Evolutionary conservation across 1,140 invertebrate species (phyloP).

Genomic region (Trachelipus rathkii): DNA sequence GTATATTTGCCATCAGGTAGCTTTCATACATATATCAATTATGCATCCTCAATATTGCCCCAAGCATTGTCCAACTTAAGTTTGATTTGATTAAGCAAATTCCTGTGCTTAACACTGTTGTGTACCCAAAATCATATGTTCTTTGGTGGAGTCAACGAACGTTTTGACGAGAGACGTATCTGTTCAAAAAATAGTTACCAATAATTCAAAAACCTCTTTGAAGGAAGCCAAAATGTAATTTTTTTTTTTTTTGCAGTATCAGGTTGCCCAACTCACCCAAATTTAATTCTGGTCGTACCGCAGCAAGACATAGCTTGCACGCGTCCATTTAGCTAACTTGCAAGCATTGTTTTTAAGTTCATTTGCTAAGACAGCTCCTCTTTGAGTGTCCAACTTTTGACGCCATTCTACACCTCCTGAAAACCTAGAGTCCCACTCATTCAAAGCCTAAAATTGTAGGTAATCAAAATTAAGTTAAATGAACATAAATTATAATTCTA

Average conservation of each 20-base stretch:
- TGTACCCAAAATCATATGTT: slow-evolving; percentile 92
- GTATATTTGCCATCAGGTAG: slow-evolving; percentile 94
- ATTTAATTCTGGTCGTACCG: slow-evolving; percentile 96
- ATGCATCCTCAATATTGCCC: slow-evolving; percentile 98
- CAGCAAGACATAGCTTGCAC: slow-evolving; percentile 90
- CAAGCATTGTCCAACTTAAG: slow-evolving; percentile 99
- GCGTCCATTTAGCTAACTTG: slow-evolving; percentile 99
- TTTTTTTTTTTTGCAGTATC: too few species aligned
- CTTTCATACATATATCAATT: slow-evolving; percentile 95
- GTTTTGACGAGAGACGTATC: slow-evolving; percentile 90
- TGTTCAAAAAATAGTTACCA: slow-evolving; percentile 46
- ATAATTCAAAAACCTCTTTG: too few species aligned
- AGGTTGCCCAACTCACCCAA: slow-evolving; percentile 68
- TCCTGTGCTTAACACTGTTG: slow-evolving; percentile 98
- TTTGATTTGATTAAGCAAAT: slow-evolving; percentile 97
- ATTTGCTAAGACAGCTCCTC: slow-evolving; percentile 95
- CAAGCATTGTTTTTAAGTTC: slow-evolving; percentile 97
- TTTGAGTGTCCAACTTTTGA: slow-evolving; percentile 92
- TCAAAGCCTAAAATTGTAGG: slow-evolving; percentile 63
- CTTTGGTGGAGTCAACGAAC: slow-evolving; percentile 88
- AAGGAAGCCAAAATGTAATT: too few species aligned
- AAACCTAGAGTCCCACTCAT: slow-evolving; percentile 96
- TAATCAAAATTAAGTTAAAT: neutral
- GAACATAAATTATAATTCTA: too few species aligned
- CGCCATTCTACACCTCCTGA: slow-evolving; percentile 97